A percentile compares a stretch with the other conserved stretches of the same genome.
phyloP scores from a whole-genome alignment of 2,113 vertebrate genomes.

The Microtus montanus region DNA sequence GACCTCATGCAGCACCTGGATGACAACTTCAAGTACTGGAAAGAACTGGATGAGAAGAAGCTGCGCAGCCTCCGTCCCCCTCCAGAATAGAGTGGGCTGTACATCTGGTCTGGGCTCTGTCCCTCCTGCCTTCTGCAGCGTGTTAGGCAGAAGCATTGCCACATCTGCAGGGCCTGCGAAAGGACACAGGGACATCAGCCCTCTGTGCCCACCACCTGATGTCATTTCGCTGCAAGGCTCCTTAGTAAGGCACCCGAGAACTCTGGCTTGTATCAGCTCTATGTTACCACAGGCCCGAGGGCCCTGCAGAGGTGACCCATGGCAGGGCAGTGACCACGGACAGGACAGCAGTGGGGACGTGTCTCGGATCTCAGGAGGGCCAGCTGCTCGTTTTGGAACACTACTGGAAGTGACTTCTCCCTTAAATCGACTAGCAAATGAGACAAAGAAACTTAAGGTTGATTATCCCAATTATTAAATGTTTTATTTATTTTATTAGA shows the following conservation, averaged over 20 bases:
- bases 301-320: not conserved
- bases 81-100: conserved; percentile 85
- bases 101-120: conserved; percentile 43
- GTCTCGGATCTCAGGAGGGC: conserved; percentile 82
- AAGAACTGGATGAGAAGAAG: conserved; percentile 93
- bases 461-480: conserved; percentile 91
- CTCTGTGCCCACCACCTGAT: conserved; percentile 36
- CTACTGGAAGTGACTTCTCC: conserved; percentile 86
- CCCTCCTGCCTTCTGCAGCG: conserved; percentile 64
- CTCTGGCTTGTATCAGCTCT: not conserved
- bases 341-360: conserved; percentile 80
- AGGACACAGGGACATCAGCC: conserved; percentile 65
- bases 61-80: conserved; percentile 93
- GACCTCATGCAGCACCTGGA: conserved; percentile 98
- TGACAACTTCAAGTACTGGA: conserved; percentile 99
- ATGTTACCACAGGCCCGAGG: not conserved
- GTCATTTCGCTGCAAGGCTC: conserved; percentile 71
- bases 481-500: conserved; percentile 94
- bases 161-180: conserved; percentile 70
- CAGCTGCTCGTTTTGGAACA: conserved; percentile 83
- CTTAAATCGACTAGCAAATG: conserved; percentile 83
- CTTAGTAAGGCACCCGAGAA: conserved; percentile 66
- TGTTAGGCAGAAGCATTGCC: conserved; percentile 78
- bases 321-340: conserved; percentile 73
- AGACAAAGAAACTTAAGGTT: conserved; percentile 86